Conservation (phyloP, 2,888 invertebrate genomes). For the Lapara coniferarum region DNA sequence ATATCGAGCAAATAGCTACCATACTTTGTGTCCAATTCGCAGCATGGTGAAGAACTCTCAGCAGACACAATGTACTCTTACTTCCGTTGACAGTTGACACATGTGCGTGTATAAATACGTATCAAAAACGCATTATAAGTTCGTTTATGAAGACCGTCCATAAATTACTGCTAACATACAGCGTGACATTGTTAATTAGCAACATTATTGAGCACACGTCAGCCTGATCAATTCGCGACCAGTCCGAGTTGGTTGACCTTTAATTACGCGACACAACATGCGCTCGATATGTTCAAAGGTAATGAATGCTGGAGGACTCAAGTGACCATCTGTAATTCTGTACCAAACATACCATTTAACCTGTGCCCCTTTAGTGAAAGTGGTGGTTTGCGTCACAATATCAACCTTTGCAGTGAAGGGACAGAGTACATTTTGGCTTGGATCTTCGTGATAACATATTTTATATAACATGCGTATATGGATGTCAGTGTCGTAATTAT, state of each 20-base stretch:
- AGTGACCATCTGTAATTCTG: background rate
- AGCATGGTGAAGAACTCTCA: too few species aligned
- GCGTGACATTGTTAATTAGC: background rate
- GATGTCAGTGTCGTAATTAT: conserved; percentile 30
- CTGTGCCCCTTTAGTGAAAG: conserved; percentile 26
- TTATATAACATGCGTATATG: conserved; percentile 40
- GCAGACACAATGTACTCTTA: too few species aligned
- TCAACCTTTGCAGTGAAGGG: conserved; percentile 33
- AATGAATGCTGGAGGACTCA: background rate
- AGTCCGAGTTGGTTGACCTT: conserved; percentile 3
- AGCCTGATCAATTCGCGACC: conserved; percentile 2
- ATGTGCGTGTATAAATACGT: too few species aligned
- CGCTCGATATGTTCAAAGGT: background rate
- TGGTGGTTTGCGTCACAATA: conserved; percentile 1
- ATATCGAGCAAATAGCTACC: too few species aligned
- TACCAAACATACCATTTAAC: conserved; percentile 7
- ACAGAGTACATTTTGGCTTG: conserved; percentile 6
- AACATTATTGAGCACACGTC: conserved; percentile 5
- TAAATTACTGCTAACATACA: background rate
- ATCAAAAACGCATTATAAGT: too few species aligned
- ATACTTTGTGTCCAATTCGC: too few species aligned
- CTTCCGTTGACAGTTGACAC: too few species aligned
- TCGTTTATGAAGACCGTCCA: too few species aligned
- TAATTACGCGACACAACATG: background rate
- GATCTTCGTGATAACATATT: conserved; percentile 38